Base-by-base conservation (phyloP, 2,113 vertebrate species). In the Morone chrysops region DNA sequence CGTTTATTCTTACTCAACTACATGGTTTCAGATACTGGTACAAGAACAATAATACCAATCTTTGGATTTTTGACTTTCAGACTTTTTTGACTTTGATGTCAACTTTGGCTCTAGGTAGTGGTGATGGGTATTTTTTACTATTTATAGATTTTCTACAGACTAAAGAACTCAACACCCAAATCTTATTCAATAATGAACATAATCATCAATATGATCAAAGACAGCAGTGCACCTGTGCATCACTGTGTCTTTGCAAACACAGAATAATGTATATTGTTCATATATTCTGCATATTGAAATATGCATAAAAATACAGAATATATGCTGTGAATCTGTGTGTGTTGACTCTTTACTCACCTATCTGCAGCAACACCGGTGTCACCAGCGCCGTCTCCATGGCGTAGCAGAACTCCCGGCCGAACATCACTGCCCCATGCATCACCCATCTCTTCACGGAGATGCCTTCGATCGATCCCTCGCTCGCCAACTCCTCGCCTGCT, bases 321-420 rank as follows among this genome's bases (percentile, higher is more conserved):
- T 25, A n/a, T 16, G 2, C 2, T 3, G 38, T n/a, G 41, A n/a
- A 12, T 10, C 13, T 81, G 47, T 16, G 54, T 40, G 20, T 63
- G 50, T 70, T n/a, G 17, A 31, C 8, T 31, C 40, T 53, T 45
- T 8, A 40, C 97, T 97, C 92, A 99, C 98, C 98, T 31, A 99
- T 99, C 90, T 99, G 98, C 88, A 99, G 94, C 94, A 99, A 95
- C 0, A 99, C 95, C 0, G 98, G 98, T 0, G 97, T 99, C 89
- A 99, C 98, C 95, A 99, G 88, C 57, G 98, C 98, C 0, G 98
- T 99, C 92, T 99, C 98, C 98, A 99, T 97, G 89, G 98, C 98
- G 5, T 99, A 99, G 93, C 98, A 99, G 92, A 99, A 99, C 86
- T 99, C 98, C 65, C 98, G 94, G 82, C 98, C 98, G n/a, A 99